These are phyloP conservation scores for Drosophila ananassae DNA, from an alignment of 1,140 invertebrate species.

Conservation along the genomic window DNA sequence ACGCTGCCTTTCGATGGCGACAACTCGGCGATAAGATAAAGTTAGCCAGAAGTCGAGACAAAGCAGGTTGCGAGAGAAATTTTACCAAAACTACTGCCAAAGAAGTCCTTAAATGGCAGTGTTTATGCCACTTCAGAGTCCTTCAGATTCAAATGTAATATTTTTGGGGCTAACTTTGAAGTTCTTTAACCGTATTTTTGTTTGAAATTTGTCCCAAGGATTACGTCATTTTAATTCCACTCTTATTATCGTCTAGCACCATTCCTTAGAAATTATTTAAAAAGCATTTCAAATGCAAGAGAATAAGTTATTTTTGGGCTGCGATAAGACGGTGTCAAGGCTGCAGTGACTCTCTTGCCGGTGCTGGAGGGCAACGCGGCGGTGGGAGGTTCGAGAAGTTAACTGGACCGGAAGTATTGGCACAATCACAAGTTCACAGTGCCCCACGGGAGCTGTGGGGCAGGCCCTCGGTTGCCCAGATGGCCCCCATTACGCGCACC, in stretches of 20 bases:
- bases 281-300: neutral
- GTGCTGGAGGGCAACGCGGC: neutral
- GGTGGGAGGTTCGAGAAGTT: conserved; percentile 1
- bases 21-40: conserved; percentile 53
- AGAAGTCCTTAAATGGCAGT: neutral
- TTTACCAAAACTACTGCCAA: neutral
- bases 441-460: neutral
- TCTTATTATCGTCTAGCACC: neutral
- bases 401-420: conserved; percentile 53
- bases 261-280: neutral
- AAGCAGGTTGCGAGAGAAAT: neutral
- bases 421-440: neutral
- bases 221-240: neutral
- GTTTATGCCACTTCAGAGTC: neutral
- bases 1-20: conserved; percentile 10
- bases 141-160: neutral
- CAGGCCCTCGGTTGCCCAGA: conserved; percentile 16
- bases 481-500: conserved; percentile 31
- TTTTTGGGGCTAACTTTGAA: neutral
- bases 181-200: neutral
- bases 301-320: neutral
- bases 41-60: conserved; percentile 29
- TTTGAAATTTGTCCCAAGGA: neutral
- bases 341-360: neutral
- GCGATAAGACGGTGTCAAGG: neutral